Conservation (phyloP, 2,888 invertebrate genomes). For the Cremastinae sp. region DNA sequence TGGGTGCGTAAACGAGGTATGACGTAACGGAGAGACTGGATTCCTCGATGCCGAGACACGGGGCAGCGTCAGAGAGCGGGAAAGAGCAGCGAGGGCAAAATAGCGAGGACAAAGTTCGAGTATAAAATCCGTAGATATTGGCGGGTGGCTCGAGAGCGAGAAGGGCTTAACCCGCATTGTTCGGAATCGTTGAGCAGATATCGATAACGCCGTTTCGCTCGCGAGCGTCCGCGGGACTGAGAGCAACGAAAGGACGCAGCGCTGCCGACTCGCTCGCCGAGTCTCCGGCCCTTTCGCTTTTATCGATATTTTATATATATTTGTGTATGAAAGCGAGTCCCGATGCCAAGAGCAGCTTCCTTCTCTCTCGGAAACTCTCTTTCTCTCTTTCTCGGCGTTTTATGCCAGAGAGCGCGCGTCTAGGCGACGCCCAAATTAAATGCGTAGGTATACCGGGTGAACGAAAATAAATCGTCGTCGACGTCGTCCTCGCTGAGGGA, state of each 20-base stretch:
- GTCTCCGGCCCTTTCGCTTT: conserved; percentile 9
- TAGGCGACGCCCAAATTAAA: conserved; percentile 71
- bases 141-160: neutral
- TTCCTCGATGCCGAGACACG: conserved; percentile 28
- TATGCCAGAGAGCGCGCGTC: conserved; percentile 64
- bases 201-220: too few species aligned
- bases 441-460: conserved; percentile 70
- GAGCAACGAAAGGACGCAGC: too few species aligned
- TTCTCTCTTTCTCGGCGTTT: conserved; percentile 31
- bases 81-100: neutral
- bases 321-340: neutral
- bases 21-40: conserved; percentile 45
- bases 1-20: conserved; percentile 46
- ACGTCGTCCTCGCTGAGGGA: conserved; percentile 68
- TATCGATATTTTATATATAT: conserved; percentile 16
- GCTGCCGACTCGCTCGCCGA: too few species aligned
- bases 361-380: conserved; percentile 6
- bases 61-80: conserved; percentile 23
- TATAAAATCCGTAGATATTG: neutral
- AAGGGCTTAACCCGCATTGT: neutral
- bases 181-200: too few species aligned
- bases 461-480: conserved; percentile 71
- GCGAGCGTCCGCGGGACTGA: too few species aligned
- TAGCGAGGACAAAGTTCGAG: neutral
- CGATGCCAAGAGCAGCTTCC: conserved; percentile 62